Evolutionary conservation across 1,140 invertebrate species (phyloP).

Genomic region (Lepidostoma basale): DNA sequence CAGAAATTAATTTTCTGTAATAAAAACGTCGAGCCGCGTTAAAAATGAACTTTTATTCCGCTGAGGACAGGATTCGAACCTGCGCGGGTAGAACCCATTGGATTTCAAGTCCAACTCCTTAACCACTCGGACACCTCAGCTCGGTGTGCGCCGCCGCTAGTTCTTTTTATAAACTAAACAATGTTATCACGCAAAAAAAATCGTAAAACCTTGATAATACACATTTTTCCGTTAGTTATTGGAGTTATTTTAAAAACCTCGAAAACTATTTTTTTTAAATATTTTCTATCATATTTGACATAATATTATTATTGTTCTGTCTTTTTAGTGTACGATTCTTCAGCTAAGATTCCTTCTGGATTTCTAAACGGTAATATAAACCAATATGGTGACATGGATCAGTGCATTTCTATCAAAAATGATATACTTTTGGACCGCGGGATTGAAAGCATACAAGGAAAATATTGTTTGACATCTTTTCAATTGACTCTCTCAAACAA

Average conservation of each 20-base stretch:
- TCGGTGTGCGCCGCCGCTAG: not conserved
- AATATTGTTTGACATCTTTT: slow-evolving; percentile 68
- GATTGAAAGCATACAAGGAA: slow-evolving; percentile 59
- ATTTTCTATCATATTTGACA: too few relatives aligned
- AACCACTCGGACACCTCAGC: slow-evolving; percentile 74
- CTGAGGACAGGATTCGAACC: slow-evolving; percentile 84
- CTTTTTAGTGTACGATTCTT: slow-evolving; percentile 59
- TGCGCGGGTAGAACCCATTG: slow-evolving; percentile 81
- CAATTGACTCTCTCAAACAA: slow-evolving; percentile 60
- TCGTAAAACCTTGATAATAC: not conserved
- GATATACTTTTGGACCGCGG: slow-evolving; percentile 43
- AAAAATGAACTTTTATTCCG: slow-evolving; percentile 58
- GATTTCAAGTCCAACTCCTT: slow-evolving; percentile 84
- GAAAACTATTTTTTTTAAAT: too few relatives aligned
- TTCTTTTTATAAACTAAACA: not conserved
- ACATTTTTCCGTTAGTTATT: too few relatives aligned
- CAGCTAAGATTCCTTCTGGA: slow-evolving; percentile 55
- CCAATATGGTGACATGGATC: slow-evolving; percentile 60
- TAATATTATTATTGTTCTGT: not conserved
- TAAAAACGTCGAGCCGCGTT: too few relatives aligned
- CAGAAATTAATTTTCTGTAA: too few relatives aligned
- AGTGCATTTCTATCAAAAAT: slow-evolving; percentile 52
- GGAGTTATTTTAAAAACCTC: too few relatives aligned
- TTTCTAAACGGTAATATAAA: slow-evolving; percentile 57
- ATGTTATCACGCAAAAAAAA: too few relatives aligned